phyloP scores from a whole-genome alignment of 2,797 vertebrate genomes.

The Arctocebus calabarensis region DNA sequence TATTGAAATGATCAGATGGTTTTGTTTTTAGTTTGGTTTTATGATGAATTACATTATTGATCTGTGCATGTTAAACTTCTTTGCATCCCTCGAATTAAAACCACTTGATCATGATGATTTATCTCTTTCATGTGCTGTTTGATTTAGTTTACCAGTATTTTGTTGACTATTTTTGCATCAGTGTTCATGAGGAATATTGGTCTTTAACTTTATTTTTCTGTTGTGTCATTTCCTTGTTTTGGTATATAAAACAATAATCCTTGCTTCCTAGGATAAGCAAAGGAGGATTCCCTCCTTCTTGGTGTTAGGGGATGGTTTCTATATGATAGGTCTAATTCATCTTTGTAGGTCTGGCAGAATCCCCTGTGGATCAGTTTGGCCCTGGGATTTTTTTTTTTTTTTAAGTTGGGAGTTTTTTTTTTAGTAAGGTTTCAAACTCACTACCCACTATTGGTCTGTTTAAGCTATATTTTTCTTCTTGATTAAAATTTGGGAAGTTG shows the following conservation, averaged over 20 bases:
- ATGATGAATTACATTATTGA: too few species aligned
- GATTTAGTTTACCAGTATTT: too few species aligned
- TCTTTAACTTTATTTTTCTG: not conserved
- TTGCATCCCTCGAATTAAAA: too few species aligned
- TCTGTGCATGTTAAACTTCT: too few species aligned
- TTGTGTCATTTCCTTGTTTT: not conserved
- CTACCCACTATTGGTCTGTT: not conserved
- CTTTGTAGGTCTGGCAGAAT: not conserved
- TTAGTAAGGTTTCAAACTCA: not conserved
- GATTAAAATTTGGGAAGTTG: not conserved
- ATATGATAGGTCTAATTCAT: not conserved
- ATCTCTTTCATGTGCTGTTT: too few species aligned
- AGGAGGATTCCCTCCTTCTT: not conserved
- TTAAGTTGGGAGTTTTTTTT: not conserved
- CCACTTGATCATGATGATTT: too few species aligned
- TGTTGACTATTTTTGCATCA: too few species aligned
- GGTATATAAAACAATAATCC: not conserved
- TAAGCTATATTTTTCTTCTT: not conserved
- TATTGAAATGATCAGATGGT: too few species aligned
- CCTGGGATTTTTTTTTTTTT: not conserved
- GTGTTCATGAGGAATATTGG: not conserved
- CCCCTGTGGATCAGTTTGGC: not conserved
- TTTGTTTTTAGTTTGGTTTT: too few species aligned
- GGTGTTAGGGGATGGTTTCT: not conserved
- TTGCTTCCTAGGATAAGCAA: not conserved